Base-by-base conservation (phyloP, 2,113 vertebrate species). In the Balaeniceps rex region DNA sequence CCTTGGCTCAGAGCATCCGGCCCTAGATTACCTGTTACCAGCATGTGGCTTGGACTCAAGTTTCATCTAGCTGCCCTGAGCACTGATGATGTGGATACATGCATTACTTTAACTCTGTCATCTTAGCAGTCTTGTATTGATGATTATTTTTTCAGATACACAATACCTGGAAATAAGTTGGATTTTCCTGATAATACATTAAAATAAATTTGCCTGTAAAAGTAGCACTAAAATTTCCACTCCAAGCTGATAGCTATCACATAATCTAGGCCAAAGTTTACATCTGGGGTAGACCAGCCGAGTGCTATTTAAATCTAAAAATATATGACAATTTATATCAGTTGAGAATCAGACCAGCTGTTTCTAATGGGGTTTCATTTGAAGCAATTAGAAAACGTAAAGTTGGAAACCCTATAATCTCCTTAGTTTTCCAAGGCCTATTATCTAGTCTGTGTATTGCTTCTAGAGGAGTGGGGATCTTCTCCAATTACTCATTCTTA, bases 381-480 rank as follows among this genome's bases (percentile, higher is more conserved):
- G 68, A 96, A 95, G 96, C 89, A 95, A 95, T 97, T 96, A 94
- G 93, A 91, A 97, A 95, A 97, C 19, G 22, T 58, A 38, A 89
- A 94, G 87, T 74, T 96, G 87, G 95, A 95, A 97, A 96, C 83
- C 65, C 91, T 95, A 94, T 94, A 78, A 93, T 91, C 88, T 90
- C 19, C 2, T 93, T 97, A 91, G 81, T 86, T 96, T 93, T 97
- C 87, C 94, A 85, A 90, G 49, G 74, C 70, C 68, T 90, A 86
- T 97, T 96, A 91, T 96, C 93, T 93, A 83, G 63, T 68, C 71
- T 93, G 66, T 28, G 36, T 54, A 91, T 86, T 75, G 6, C 81
- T 96, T 90, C 84, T 91, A 84, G 93, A 94, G 70, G 72, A 97
- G 58, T 11, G 33, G 55, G 88, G 63, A 79, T 91, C 89, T 87